Evolutionary conservation across 2,888 invertebrate species (phyloP).

Genomic region (Cybosia mesomella): DNA sequence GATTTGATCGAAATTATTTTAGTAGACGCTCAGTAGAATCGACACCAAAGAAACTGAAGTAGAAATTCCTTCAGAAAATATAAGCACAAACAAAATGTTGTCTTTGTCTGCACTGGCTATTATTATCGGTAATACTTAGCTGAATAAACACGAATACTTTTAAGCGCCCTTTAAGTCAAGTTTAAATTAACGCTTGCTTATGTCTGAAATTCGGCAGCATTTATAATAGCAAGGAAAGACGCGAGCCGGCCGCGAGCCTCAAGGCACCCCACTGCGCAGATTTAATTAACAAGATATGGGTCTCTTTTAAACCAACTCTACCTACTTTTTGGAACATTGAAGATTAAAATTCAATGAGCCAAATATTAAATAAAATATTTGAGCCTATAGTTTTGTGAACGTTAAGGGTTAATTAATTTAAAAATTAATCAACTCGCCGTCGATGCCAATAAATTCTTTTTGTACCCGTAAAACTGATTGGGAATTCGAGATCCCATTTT

Average conservation of each 20-base stretch:
- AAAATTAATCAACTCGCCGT: slow-evolving; percentile 52
- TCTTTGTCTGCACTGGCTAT: slow-evolving; percentile 52
- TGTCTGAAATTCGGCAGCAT: slow-evolving; percentile 81
- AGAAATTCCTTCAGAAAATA: slow-evolving; percentile 41
- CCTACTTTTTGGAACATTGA: slow-evolving; percentile 81
- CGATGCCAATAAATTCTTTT: slow-evolving; percentile 57
- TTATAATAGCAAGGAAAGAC: slow-evolving; percentile 73
- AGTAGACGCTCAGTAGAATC: slow-evolving; percentile 9
- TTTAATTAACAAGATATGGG: slow-evolving; percentile 87
- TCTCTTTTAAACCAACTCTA: slow-evolving; percentile 83
- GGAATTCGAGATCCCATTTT: slow-evolving; percentile 65
- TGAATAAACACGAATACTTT: slow-evolving; percentile 69
- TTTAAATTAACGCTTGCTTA: slow-evolving; percentile 82
- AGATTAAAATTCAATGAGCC: slow-evolving; percentile 83
- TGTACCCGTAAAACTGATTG: slow-evolving; percentile 53
- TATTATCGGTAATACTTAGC: slow-evolving; percentile 58
- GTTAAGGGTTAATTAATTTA: slow-evolving; percentile 52
- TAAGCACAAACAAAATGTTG: slow-evolving; percentile 54
- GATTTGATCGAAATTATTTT: not conserved
- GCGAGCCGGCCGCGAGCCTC: slow-evolving; percentile 69
- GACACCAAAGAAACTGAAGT: slow-evolving; percentile 26
- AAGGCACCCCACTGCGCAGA: slow-evolving; percentile 82
- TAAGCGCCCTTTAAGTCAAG: slow-evolving; percentile 73
- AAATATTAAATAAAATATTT: slow-evolving; percentile 70
- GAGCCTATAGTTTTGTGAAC: slow-evolving; percentile 64